A percentile compares a stretch with the other conserved stretches of the same genome.
phyloP scores from a whole-genome alignment of 2,797 vertebrate genomes.

The Decapterus maruadsi region DNA sequence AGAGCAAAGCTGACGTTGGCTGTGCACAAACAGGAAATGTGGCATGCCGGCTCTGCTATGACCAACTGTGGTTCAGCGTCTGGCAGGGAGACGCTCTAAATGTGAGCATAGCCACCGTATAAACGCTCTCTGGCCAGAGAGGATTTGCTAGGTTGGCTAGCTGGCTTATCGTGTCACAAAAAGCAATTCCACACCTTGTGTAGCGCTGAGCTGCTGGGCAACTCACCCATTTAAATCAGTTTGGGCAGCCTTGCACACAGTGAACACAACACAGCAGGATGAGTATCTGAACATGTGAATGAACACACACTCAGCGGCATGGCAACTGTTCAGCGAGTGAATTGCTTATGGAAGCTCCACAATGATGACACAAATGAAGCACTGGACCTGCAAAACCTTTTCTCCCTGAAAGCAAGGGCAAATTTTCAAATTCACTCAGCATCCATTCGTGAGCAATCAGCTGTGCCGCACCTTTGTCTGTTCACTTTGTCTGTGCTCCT shows the following conservation, averaged over 20 bases:
- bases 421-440: constrained; percentile 47
- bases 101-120: constrained; percentile 36
- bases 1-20: constrained; percentile 34
- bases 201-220: constrained; percentile 52
- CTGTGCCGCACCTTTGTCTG: constrained; percentile 55
- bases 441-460: constrained; percentile 62
- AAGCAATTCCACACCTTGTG: constrained; percentile 62
- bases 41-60: constrained; percentile 40
- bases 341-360: constrained; percentile 29
- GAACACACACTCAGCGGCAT: constrained; percentile 19
- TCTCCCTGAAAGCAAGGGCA: not conserved
- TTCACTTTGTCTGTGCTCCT: constrained; percentile 12
- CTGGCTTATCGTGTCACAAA: constrained; percentile 64
- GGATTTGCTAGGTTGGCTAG: constrained; percentile 64
- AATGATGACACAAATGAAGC: constrained; percentile 55
- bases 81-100: constrained; percentile 37
- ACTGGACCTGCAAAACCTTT: constrained; percentile 31
- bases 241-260: constrained; percentile 36
- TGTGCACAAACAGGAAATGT: constrained; percentile 14
- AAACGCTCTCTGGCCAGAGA: constrained; percentile 62
- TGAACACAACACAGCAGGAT: constrained; percentile 35
- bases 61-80: constrained; percentile 38
- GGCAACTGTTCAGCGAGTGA: constrained; percentile 17
- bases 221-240: constrained; percentile 60
- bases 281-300: constrained; percentile 27